Conservation (phyloP, 2,888 invertebrate genomes). For the Erebia aethiops region DNA sequence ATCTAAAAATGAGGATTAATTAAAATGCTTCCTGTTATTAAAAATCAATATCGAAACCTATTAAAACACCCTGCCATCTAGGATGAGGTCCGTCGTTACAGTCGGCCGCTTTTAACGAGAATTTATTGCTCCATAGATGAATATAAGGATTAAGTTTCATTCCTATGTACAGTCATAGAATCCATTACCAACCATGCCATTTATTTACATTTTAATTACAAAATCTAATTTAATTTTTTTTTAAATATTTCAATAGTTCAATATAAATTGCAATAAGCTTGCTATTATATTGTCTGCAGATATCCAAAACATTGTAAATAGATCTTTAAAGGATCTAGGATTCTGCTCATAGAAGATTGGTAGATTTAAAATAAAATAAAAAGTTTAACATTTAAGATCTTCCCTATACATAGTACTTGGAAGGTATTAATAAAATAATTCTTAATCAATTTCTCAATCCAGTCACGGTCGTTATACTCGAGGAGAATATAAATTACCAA, state of each 20-base stretch:
- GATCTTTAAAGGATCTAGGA: no score
- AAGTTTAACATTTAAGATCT: not conserved
- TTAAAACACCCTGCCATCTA: constrained; percentile 28
- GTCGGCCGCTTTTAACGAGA: constrained; percentile 27
- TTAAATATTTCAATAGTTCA: not conserved
- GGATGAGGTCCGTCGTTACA: constrained; percentile 20
- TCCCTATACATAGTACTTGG: not conserved
- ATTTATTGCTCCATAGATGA: constrained; percentile 28
- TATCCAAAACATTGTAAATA: no score
- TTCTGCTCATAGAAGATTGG: no score
- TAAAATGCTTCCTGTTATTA: constrained; percentile 34
- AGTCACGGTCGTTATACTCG: constrained; percentile 28
- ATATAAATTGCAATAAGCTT: not conserved
- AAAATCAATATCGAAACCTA: constrained; percentile 37
- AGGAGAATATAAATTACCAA: constrained; percentile 27
- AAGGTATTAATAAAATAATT: constrained; percentile 6
- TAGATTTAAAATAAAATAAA: no score
- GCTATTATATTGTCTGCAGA: no score
- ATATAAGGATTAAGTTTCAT: constrained; percentile 19
- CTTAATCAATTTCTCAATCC: constrained; percentile 18
- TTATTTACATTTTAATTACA: constrained; percentile 24
- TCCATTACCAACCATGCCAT: not conserved
- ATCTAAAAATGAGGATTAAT: constrained; percentile 23
- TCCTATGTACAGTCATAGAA: constrained; percentile 14
- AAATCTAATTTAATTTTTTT: not conserved